Evolutionary conservation across 2,888 invertebrate genomes (phyloP), one percentile per base, ranked within the genome.

Genomic region (Rotaria socialis): DNA sequence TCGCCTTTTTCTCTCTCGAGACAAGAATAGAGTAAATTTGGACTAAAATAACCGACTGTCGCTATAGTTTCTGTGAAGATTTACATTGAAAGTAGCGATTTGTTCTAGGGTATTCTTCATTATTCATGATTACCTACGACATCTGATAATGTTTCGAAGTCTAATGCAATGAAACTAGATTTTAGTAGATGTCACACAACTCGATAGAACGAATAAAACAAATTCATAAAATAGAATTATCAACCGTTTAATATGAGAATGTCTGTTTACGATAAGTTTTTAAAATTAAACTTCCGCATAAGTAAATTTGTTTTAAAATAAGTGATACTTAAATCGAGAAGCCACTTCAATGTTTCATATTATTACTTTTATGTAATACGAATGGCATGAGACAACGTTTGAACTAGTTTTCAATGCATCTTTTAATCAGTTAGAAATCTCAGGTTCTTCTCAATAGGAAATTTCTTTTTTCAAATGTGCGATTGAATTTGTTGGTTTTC

Each of bases 111-210:
- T 67, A 67, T 35, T 27, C 4, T 35, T 16, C 27, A 67, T 67
- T 35, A 3, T 52, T 27, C 27, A 35, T 67, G 67, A 35, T 35
- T 27, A 35, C 67, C 27, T 67, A 67, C 67, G 67, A 67, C 67
- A 67, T 67, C 67, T 67, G 67, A 67, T 27, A 67, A 67, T 67
- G 67, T 16, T 24, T 27, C 35, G 14, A 67, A 67, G 35, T 16
- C 35, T 67, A 35, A 67, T 35, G 67, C 67, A 67, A 67, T 67
- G 67, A 67, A 67, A 67, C 67, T 35, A 35, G 67, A 27, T 67
- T 35, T 35, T 11, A 14, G 67, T 67, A 67, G 67, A 67, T 67
- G 67, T 67, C 67, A 67, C 27, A 27, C 67, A 67, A 10, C 11
- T 4, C 27, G 67, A 35, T 52, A 52, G 52, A 52, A 50, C 50